phyloP scores from a whole-genome alignment of 2,888 invertebrate genomes.

The Pyralis farinalis region DNA sequence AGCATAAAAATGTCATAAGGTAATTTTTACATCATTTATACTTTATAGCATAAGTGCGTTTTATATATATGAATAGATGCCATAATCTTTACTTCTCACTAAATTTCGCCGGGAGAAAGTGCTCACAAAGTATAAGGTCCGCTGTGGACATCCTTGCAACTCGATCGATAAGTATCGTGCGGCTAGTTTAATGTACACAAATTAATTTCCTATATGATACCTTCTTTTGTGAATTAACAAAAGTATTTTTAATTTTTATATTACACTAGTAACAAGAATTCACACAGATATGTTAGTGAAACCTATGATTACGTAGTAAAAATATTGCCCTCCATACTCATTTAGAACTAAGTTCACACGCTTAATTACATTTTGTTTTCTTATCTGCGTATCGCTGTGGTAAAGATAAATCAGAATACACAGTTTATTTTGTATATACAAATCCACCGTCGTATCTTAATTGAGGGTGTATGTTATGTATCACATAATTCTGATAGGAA shows the following conservation, averaged over 20 bases:
- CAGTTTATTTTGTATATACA: not conserved
- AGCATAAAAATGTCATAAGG: slow-evolving; percentile 58
- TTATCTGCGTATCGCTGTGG: not conserved
- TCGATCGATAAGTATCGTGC: no score
- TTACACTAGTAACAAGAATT: not conserved
- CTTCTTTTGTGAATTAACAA: not conserved
- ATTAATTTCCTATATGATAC: not conserved
- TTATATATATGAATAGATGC: no score
- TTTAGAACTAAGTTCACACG: slow-evolving; percentile 1
- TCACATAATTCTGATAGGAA: no score
- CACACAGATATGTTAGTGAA: slow-evolving; percentile 6
- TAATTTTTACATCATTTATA: no score
- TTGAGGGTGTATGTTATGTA: no score
- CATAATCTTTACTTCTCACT: no score
- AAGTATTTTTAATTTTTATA: not conserved
- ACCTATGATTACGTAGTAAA: slow-evolving; percentile 6
- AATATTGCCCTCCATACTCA: not conserved
- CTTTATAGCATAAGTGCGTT: no score
- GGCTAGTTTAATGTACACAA: no score
- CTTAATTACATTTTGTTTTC: slow-evolving; percentile 2
- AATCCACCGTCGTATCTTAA: no score
- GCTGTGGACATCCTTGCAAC: no score
- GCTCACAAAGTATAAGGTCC: no score
- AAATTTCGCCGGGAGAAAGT: no score
- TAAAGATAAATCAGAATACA: not conserved